Percentiles rank a stretch among this genome's conserved stretches.
These are phyloP conservation scores for Pipistrellus pipistrellus DNA, from an alignment of 2,797 vertebrate species.

Conservation along the genomic window DNA sequence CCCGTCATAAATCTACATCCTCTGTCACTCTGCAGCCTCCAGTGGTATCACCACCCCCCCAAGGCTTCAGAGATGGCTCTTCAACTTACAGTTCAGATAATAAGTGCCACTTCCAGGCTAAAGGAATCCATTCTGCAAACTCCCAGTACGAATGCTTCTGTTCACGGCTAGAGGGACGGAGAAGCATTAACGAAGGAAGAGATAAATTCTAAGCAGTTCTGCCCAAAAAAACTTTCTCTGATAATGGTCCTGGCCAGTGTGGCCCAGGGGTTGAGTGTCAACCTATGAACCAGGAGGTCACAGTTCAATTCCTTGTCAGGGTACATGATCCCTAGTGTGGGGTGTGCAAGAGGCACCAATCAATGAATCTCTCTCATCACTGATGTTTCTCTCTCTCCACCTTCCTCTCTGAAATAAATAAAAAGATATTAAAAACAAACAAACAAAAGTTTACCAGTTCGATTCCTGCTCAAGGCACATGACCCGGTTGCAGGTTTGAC, in stretches of 20 bases:
- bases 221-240: not conserved
- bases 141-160: slow-evolving; percentile 93
- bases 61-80: not conserved
- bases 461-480: not conserved
- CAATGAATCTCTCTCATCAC: not conserved
- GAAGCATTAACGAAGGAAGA: not conserved
- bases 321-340: not conserved
- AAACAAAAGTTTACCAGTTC: not conserved
- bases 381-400: not conserved
- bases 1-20: rapidly evolving
- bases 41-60: not conserved
- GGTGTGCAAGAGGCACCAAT: not conserved
- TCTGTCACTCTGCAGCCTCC: not conserved
- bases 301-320: not conserved
- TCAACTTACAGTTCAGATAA: slow-evolving; percentile 91
- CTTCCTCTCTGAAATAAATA: not conserved
- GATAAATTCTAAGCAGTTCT: not conserved
- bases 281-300: not conserved
- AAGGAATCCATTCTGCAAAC: slow-evolving; percentile 95
- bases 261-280: not conserved
- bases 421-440: too few species aligned
- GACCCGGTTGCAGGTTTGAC: not conserved
- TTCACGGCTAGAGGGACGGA: slow-evolving; percentile 90
- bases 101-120: slow-evolving; percentile 89
- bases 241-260: not conserved